These are phyloP conservation scores for Stegostoma tigrinum DNA, from an alignment of 2,113 vertebrate genomes.

Conservation along the genomic window DNA sequence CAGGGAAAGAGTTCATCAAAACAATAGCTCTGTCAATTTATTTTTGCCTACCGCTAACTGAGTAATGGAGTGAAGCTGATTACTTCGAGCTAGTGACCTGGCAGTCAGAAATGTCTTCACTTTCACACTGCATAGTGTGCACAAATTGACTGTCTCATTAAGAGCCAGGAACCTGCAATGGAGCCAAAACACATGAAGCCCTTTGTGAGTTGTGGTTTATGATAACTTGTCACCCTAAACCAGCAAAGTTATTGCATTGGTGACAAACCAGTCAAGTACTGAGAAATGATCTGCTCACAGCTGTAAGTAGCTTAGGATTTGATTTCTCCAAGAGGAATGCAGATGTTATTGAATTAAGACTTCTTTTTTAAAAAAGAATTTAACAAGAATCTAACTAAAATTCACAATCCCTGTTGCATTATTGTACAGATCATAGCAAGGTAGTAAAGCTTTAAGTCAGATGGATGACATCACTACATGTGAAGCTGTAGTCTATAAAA, in stretches of 20 bases:
- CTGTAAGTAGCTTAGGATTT: neutral
- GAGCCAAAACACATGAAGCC: neutral
- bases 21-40: neutral
- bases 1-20: neutral
- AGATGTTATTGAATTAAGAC: neutral
- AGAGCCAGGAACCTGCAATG: neutral
- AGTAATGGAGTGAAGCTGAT: neutral
- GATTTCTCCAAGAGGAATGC: neutral
- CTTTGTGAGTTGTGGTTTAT: neutral
- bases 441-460: too few species aligned
- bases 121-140: neutral
- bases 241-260: neutral
- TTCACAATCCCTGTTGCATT: too few species aligned
- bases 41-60: neutral
- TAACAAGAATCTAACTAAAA: neutral
- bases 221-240: neutral
- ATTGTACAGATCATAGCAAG: too few species aligned
- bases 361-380: neutral
- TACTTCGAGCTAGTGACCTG: neutral
- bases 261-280: neutral
- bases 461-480: too few species aligned
- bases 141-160: conserved; percentile 10
- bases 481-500: too few species aligned
- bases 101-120: neutral
- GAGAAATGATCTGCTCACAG: neutral